Percentiles rank a stretch among this genome's conserved stretches.
phyloP scores from a whole-genome alignment of 2,113 vertebrate species.

The Tylochromis polylepis region DNA sequence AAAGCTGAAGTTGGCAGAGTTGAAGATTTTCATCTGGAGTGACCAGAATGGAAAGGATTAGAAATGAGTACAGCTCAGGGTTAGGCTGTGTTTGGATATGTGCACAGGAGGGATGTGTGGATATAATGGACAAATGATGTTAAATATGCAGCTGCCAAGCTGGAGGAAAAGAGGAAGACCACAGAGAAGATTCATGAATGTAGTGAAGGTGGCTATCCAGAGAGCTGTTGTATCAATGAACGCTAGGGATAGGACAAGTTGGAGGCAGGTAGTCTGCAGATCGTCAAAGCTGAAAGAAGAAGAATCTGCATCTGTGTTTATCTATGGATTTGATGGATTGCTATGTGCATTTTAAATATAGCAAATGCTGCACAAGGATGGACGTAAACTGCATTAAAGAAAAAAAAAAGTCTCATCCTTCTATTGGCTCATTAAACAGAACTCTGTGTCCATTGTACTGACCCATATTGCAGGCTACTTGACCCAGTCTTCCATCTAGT shows the following conservation, averaged over 20 bases:
- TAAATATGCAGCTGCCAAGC: neutral
- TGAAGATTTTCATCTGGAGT: neutral
- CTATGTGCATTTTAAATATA: neutral
- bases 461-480: neutral
- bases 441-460: neutral
- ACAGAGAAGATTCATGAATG: neutral
- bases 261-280: neutral
- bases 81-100: neutral
- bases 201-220: neutral
- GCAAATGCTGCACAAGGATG: neutral
- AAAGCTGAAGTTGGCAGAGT: neutral
- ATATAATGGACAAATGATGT: neutral
- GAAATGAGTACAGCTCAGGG: neutral
- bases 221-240: neutral
- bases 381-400: neutral
- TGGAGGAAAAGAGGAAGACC: neutral
- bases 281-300: neutral
- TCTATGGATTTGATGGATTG: neutral
- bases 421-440: neutral
- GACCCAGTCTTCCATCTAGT: constrained; percentile 36
- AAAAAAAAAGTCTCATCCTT: neutral
- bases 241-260: neutral
- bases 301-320: neutral
- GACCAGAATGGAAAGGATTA: neutral
- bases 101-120: neutral